phyloP scores from a whole-genome alignment of 2,113 vertebrate species.

The Eudorcas thomsonii region DNA sequence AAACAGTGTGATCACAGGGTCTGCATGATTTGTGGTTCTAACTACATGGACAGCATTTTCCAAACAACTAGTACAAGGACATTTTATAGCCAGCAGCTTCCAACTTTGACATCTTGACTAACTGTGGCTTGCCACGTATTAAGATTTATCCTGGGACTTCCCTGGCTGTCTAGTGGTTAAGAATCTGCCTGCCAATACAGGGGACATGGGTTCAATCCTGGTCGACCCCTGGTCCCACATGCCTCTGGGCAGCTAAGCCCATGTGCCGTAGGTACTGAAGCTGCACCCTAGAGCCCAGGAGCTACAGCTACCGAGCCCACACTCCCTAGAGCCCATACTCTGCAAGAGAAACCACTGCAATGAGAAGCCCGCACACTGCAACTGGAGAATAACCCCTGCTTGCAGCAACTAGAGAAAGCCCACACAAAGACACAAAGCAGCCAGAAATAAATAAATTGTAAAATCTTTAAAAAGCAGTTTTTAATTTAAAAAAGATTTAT shows the following conservation, averaged over 20 bases:
- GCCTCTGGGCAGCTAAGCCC: background rate
- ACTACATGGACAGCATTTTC: conserved; percentile 11
- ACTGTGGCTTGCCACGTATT: background rate
- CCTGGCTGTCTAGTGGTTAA: background rate
- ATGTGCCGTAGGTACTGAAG: background rate
- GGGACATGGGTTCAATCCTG: background rate
- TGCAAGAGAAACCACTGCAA: background rate
- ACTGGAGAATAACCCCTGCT: background rate
- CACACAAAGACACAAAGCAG: background rate
- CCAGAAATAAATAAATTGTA: background rate
- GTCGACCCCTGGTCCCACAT: background rate
- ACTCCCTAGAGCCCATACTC: background rate
- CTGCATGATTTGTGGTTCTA: conserved; percentile 7
- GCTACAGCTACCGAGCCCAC: background rate
- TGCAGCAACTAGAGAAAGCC: background rate
- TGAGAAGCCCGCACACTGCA: background rate
- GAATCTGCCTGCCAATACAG: background rate
- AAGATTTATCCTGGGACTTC: background rate
- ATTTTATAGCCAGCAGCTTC: background rate
- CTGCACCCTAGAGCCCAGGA: accelerated
- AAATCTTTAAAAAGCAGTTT: background rate
- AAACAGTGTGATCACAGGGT: background rate
- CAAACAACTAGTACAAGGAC: conserved; percentile 14
- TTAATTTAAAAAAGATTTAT: background rate
- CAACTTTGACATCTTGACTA: background rate